These are phyloP conservation scores for Phyllotis vaccarum DNA, from an alignment of 2,797 vertebrate genomes.

Conservation along the genomic window DNA sequence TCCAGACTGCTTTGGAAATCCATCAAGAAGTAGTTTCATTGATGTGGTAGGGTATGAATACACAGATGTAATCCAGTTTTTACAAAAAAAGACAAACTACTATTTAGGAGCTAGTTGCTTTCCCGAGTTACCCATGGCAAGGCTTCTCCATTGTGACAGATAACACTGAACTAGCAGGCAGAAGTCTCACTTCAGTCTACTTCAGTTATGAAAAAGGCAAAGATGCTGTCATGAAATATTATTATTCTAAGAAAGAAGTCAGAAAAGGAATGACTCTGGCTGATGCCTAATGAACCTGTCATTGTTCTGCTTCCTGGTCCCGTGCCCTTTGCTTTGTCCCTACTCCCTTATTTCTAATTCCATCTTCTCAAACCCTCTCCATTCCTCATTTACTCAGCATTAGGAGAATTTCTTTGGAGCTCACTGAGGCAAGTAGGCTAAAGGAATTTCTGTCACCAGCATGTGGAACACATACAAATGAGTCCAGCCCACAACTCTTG, in stretches of 20 bases:
- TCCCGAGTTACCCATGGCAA: neutral
- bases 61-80: too few relatives aligned
- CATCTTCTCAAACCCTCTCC: neutral
- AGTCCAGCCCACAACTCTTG: neutral
- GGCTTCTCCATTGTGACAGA: neutral
- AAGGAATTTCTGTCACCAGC: neutral
- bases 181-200: neutral
- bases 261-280: neutral
- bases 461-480: neutral
- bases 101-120: neutral
- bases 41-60: neutral
- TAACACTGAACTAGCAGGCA: neutral
- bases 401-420: neutral
- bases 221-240: neutral
- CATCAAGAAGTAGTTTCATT: neutral
- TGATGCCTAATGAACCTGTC: neutral
- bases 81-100: neutral
- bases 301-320: neutral
- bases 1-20: conserved; percentile 25
- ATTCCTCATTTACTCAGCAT: neutral
- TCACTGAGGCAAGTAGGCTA: neutral
- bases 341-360: neutral
- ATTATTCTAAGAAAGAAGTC: neutral
- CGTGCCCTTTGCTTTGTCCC: neutral
- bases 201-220: neutral